Base-by-base conservation (phyloP, 2,888 invertebrate species). In the Epinotia brunnichana region DNA sequence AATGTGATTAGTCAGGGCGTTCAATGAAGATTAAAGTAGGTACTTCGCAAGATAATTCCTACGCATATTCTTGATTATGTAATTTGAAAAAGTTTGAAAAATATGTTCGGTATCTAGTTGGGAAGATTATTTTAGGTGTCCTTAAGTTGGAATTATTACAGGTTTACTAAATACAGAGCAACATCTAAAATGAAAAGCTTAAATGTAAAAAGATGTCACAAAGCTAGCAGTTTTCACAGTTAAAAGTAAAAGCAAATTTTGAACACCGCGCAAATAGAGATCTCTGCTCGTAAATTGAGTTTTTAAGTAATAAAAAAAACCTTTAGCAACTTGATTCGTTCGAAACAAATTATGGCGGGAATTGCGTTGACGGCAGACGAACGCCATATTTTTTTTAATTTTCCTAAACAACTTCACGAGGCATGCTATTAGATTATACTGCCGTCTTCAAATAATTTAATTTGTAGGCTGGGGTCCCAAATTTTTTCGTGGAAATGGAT, bases 381-480 rank as follows among this genome's bases (percentile, higher is more conserved):
- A 81, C 82, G 85, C 85, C 81, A 85, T 90, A 89, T 91, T 89
- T 92, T 92, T 72, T 92, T 92, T 91, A 90, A 91, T 92, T 92
- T 92, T 91, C 90, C 84, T 87, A 87, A 90, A 90, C 89, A 87
- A 84, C 85, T 86, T 87, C 85, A 83, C 80, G 81, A 83, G 87
- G 79, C 80, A 78, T 75, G 78, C 77, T 79, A 91, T 91, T 92
- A 89, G 90, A 91, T 92, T 92, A 90, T 86, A 82, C 81, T 81
- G 84, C 78, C 82, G 81, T 86, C 85, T 82, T 81, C 81, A 76
- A 83, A 82, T 89, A 89, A 90, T 89, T 87, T 85, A 88, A 90
- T 90, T 89, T 90, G 84, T 84, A 85, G 84, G 82, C 74, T 78
- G 82, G 77, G 80, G 76, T 76, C 76, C 71, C 73, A 74, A 72